Percentiles rank a stretch among this genome's conserved stretches.
These are phyloP conservation scores for Taenaris catops DNA, from an alignment of 2,888 invertebrate species.

Conservation along the genomic window DNA sequence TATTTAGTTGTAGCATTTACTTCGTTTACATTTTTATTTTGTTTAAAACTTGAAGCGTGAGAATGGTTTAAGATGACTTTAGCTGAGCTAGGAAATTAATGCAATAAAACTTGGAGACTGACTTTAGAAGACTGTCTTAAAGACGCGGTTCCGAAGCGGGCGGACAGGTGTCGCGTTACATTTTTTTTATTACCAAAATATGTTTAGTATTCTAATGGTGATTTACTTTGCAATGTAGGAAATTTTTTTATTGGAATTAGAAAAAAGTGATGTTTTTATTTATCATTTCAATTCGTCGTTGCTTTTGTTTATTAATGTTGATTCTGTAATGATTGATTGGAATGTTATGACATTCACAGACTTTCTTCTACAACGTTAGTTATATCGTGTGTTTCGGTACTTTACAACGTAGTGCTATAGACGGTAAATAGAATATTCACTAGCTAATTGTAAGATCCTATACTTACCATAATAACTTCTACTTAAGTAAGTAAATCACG, in stretches of 20 bases:
- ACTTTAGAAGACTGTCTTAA: slow-evolving; percentile 78
- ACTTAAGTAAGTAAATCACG: slow-evolving; percentile 23
- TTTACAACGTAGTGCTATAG: slow-evolving; percentile 20
- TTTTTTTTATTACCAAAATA: slow-evolving; percentile 44
- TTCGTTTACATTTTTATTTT: slow-evolving; percentile 42
- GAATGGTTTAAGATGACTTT: slow-evolving; percentile 45
- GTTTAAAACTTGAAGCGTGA: slow-evolving; percentile 36
- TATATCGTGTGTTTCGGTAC: slow-evolving; percentile 16
- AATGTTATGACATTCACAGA: slow-evolving; percentile 14
- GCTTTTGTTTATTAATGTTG: too few species aligned
- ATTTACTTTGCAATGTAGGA: slow-evolving; percentile 26
- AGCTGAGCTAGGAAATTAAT: slow-evolving; percentile 64
- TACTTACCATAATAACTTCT: slow-evolving; percentile 14
- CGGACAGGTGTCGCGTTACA: slow-evolving; percentile 25
- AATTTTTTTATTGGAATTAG: slow-evolving; percentile 29
- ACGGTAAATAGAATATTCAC: slow-evolving; percentile 19
- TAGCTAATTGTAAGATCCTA: slow-evolving; percentile 19
- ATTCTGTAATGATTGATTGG: slow-evolving; percentile 8
- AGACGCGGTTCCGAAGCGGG: slow-evolving; percentile 44
- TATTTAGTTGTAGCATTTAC: slow-evolving; percentile 35
- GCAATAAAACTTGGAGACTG: slow-evolving; percentile 78
- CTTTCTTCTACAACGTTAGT: slow-evolving; percentile 10
- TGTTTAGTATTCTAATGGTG: slow-evolving; percentile 36
- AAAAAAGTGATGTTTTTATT: slow-evolving; percentile 34
- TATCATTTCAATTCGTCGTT: slow-evolving; percentile 31